Evolutionary conservation across 30 jellyfish, hydroid and myxozoan genomes (phyloP), one percentile per base, ranked within the genome.

Genomic region (Chrysaora quinquecirrha): DNA sequence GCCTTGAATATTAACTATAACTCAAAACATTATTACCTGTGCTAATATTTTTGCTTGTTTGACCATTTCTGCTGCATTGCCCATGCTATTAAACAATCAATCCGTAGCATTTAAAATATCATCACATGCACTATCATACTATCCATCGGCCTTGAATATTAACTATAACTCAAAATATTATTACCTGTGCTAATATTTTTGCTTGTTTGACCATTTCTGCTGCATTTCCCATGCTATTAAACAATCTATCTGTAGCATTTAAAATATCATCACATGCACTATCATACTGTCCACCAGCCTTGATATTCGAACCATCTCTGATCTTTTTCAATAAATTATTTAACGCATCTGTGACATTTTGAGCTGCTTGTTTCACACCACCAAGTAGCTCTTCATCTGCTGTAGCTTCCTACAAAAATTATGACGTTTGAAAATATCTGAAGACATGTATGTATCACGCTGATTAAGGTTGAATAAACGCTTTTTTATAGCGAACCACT

Each of bases 161-260:
- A n/a, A n/a, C n/a, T n/a, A n/a, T n/a, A n/a, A n/a, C n/a, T n/a
- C n/a, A n/a, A n/a, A n/a, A n/a, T n/a, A n/a, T n/a, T n/a, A n/a
- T 28, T 31, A 86, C 98, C 95, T 93, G 98, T 10, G 98, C 98
- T 43, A 93, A 47, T n/a, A 93, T 87, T 75, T 93, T 93, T 1
- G 98, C 98, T 66, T 93, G 98, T 71, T 78, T 75, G 29, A 93
- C 98, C 98, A 93, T 93, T 35, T 93, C 98, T 1, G 96, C 97
- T 30, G 98, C 98, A 67, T 93, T 93, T 1, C 98, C 98, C 98
- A 93, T 93, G 74, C 98, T 93, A 58, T 93, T 93, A 54, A 86
- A 93, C 58, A 93, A 78, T 24, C 96, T 66, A 82, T 93, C 98
- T 11, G 98, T 93, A 24, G 98, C 98, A 60, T 93, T 93, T 66